These are phyloP conservation scores for Megastigmus dorsalis DNA, from an alignment of 2,888 invertebrate genomes.

Conservation along the genomic window DNA sequence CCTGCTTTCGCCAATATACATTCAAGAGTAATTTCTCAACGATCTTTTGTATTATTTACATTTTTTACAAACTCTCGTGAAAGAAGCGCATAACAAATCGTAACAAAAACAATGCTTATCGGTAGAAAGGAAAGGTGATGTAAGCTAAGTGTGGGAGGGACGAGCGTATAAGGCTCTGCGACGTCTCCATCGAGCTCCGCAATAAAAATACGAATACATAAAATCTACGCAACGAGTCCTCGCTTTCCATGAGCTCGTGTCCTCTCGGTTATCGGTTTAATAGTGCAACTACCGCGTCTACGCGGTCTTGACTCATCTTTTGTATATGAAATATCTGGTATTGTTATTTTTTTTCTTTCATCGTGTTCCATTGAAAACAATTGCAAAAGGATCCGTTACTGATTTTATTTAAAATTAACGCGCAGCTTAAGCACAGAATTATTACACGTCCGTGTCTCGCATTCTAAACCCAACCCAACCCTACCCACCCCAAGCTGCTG, in stretches of 20 bases:
- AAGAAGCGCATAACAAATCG: no score
- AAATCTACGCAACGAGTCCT: no score
- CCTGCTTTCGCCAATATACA: no score
- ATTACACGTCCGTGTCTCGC: no score
- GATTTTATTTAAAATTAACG: slow-evolving; percentile 16
- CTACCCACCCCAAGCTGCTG: no score
- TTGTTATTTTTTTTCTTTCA: no score
- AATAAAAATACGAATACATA: neutral
- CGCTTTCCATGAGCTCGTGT: slow-evolving; percentile 39
- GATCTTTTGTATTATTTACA: slow-evolving; percentile 38
- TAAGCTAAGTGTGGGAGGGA: no score
- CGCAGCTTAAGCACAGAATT: slow-evolving; percentile 41
- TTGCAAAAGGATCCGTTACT: slow-evolving; percentile 34
- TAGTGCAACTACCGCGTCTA: slow-evolving; percentile 44
- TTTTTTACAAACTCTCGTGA: slow-evolving; percentile 15
- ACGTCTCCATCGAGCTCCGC: neutral
- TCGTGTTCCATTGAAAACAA: slow-evolving; percentile 22
- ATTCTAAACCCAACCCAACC: no score
- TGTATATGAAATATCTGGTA: slow-evolving; percentile 35
- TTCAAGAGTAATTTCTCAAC: slow-evolving; percentile 4
- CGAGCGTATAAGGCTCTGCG: no score
- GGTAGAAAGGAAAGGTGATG: no score
- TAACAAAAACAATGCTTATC: no score
- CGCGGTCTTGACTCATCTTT: slow-evolving; percentile 32
- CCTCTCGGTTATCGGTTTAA: slow-evolving; percentile 20